A percentile compares a stretch with the other conserved stretches of the same genome.
These are phyloP conservation scores for Pangasius macronema DNA, from an alignment of 2,797 vertebrate species.

Conservation along the genomic window DNA sequence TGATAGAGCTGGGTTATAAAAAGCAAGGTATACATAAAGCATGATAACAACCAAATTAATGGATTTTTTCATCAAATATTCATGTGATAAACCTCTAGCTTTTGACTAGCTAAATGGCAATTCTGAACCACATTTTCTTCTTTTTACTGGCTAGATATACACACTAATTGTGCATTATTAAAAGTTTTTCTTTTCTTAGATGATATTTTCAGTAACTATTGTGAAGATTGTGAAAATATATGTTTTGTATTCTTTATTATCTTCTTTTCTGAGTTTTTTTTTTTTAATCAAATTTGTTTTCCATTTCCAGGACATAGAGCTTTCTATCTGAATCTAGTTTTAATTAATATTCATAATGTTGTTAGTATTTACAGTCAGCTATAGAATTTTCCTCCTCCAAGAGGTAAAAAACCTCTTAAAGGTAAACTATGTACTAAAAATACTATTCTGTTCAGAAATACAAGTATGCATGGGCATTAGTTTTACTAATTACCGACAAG, in stretches of 20 bases:
- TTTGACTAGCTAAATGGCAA: constrained; percentile 57
- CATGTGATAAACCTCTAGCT: constrained; percentile 69
- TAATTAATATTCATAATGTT: not conserved
- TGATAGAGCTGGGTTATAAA: constrained; percentile 61
- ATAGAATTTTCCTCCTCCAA: not conserved
- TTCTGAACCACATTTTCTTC: constrained; percentile 61
- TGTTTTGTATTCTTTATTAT: not conserved
- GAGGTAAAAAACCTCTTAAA: not conserved
- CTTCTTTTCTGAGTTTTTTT: not conserved
- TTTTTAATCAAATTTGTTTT: not conserved
- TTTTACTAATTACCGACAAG: not conserved
- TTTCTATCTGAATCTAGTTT: not conserved
- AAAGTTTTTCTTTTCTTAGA: constrained; percentile 16
- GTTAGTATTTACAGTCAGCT: not conserved
- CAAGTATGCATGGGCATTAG: not conserved
- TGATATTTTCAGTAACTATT: constrained; percentile 18
- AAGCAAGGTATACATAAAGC: constrained; percentile 71
- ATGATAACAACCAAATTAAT: constrained; percentile 78
- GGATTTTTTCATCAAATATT: constrained; percentile 73
- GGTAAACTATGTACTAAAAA: no score
- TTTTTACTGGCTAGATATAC: constrained; percentile 57
- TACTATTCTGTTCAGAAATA: not conserved
- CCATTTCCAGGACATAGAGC: not conserved
- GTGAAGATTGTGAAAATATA: not conserved
- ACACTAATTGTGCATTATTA: constrained; percentile 44